A percentile compares a stretch with the other conserved stretches of the same genome.
These are phyloP conservation scores for Salminus brasiliensis DNA, from an alignment of 2,113 vertebrate genomes.

Conservation along the genomic window DNA sequence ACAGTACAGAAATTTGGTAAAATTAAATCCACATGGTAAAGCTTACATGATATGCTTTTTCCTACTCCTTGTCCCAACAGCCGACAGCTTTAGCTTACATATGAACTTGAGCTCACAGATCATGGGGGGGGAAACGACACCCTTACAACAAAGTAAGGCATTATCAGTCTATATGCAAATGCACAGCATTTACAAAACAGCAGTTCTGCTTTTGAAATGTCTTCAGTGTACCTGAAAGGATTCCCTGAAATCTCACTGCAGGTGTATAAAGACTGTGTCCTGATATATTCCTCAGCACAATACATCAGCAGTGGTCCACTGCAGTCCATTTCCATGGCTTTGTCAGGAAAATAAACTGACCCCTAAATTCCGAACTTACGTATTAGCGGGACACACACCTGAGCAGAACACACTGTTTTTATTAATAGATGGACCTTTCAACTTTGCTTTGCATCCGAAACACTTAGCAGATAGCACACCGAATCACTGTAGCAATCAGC, in stretches of 20 bases:
- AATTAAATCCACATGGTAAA: neutral
- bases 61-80: neutral
- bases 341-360: no score
- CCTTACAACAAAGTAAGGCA: neutral
- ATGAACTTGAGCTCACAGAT: neutral
- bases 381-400: no score
- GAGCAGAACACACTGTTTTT: neutral
- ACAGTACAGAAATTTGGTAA: neutral
- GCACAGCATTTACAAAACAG: conserved; percentile 10
- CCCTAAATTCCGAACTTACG: no score
- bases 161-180: conserved; percentile 27
- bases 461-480: no score
- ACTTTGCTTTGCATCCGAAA: no score
- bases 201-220: conserved; percentile 26
- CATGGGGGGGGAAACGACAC: no score
- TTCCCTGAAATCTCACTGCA: conserved; percentile 34
- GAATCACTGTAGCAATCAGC: no score
- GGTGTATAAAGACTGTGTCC: neutral
- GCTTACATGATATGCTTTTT: neutral
- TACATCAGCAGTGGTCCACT: neutral
- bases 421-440: no score
- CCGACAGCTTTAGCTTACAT: neutral
- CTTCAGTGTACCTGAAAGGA: conserved; percentile 29
- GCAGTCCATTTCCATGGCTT: no score
- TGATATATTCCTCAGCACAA: neutral